phyloP scores from a whole-genome alignment of 2,888 invertebrate species.

The Liopterus haemorrhoidalis region DNA sequence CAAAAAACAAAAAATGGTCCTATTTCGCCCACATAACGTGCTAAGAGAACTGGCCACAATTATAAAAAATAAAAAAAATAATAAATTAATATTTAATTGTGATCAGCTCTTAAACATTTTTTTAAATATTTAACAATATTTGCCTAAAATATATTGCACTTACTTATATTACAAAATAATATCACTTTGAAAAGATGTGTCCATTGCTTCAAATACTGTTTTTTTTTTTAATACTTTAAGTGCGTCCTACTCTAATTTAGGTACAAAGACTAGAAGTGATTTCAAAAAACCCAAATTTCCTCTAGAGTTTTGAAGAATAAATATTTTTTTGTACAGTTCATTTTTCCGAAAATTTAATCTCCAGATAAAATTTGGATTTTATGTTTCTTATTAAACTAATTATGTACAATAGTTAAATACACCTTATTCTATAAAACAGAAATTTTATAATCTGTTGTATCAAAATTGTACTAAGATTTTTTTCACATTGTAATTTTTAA shows the following conservation, averaged over 20 bases:
- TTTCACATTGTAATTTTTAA: no score
- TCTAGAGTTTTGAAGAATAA: no score
- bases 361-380: no score
- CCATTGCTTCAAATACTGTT: conserved; percentile 40
- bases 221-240: conserved; percentile 40
- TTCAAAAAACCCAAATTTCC: no score
- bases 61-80: conserved; percentile 14
- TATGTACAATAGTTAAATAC: not conserved
- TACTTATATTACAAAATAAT: conserved; percentile 25
- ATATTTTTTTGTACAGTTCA: no score
- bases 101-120: not conserved
- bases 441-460: no score
- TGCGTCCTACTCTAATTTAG: conserved; percentile 34
- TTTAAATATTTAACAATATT: no score
- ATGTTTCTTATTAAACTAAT: not conserved
- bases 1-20: no score
- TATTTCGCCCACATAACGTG: no score
- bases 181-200: not conserved
- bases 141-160: conserved; percentile 46
- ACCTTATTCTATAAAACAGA: not conserved
- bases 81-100: conserved; percentile 12
- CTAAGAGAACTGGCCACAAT: conserved; percentile 19
- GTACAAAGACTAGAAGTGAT: conserved; percentile 22
- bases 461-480: conserved; percentile 23
- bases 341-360: no score